Evolutionary conservation across 2,797 vertebrate species (phyloP), one percentile per base, ranked within the genome.

Genomic region (Notolabrus celidotus): DNA sequence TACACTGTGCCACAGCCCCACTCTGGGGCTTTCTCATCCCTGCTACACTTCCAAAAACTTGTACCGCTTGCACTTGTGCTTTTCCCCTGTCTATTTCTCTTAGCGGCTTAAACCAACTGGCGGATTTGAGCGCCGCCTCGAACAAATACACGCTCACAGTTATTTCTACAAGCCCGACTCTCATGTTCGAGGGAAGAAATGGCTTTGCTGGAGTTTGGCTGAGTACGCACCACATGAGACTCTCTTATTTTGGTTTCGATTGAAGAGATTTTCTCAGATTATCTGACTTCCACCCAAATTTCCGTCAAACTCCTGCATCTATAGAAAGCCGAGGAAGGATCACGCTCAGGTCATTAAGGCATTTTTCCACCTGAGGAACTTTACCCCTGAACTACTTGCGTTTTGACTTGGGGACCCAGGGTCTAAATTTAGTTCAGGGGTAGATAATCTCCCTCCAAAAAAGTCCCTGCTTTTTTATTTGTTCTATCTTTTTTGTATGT

Each of bases 21-120:
- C 85, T 88, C 66, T 67, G 56, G 83, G 71, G 73, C 79, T 82
- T 81, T 68, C 70, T 77, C 67, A 68, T 86, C 71, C 58, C 65
- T 29, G 56, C 73, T 76, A 74, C 67, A 79, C 72, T 79, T 77
- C 82, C 59, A 42, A 72, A 78, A 84, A 66, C 71, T 59, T 81
- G 84, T 76, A 58, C 56, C 0, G 58, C 67, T 71, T 79, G 76
- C 70, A 51, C 80, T 88, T 42, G 43, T 58, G 76, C 80, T 67
- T 79, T 45, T 62, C 67, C 71, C 58, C 53, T 50, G 61, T 69
- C 80, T 77, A 52, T 83, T 82, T 72, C 60, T 71, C 68, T 77
- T 60, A 71, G 66, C 31, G 22, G 67, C 74, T 81, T 50, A 71
- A 77, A 80, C 62, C 53, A 45, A 60, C 56, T 55, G 70, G 42